phyloP scores from a whole-genome alignment of 1,140 invertebrate species.

The Carcinoscorpius rotundicauda region DNA sequence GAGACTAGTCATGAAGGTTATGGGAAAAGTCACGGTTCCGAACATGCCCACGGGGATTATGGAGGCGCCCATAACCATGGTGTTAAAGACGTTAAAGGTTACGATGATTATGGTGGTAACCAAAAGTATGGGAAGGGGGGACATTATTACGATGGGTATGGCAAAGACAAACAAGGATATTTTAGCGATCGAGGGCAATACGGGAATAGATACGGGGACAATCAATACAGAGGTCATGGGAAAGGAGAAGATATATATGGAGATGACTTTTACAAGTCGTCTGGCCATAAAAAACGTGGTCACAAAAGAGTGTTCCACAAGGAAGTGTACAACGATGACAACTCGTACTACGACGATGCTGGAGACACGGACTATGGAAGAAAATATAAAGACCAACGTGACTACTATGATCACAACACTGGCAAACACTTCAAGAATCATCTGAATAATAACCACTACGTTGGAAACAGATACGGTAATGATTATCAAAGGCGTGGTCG shows the following conservation, averaged over 20 bases:
- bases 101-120: slow-evolving; percentile 10
- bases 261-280: slow-evolving; percentile 18
- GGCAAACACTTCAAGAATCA: slow-evolving; percentile 16
- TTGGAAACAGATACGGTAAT: slow-evolving; percentile 18
- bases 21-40: background rate
- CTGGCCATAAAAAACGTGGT: slow-evolving; percentile 19
- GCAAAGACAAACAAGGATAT: slow-evolving; percentile 15
- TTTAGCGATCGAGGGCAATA: slow-evolving; percentile 11
- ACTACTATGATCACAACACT: slow-evolving; percentile 17
- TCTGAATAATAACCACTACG: slow-evolving; percentile 15
- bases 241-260: slow-evolving; percentile 13
- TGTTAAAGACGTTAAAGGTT: slow-evolving; percentile 5
- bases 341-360: slow-evolving; percentile 24
- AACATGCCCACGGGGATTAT: background rate
- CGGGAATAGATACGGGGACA: slow-evolving; percentile 5
- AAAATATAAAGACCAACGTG: slow-evolving; percentile 22
- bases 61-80: slow-evolving; percentile 14
- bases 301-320: slow-evolving; percentile 27
- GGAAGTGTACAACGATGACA: slow-evolving; percentile 25
- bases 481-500: slow-evolving; percentile 20
- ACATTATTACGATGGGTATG: slow-evolving; percentile 15
- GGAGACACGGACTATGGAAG: slow-evolving; percentile 23
- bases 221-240: slow-evolving; percentile 17
- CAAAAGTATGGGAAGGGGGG: slow-evolving; percentile 10
- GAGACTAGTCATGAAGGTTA: background rate